Conservation (phyloP, 1,140 invertebrate genomes). For the Heliconius hewitsoni region DNA sequence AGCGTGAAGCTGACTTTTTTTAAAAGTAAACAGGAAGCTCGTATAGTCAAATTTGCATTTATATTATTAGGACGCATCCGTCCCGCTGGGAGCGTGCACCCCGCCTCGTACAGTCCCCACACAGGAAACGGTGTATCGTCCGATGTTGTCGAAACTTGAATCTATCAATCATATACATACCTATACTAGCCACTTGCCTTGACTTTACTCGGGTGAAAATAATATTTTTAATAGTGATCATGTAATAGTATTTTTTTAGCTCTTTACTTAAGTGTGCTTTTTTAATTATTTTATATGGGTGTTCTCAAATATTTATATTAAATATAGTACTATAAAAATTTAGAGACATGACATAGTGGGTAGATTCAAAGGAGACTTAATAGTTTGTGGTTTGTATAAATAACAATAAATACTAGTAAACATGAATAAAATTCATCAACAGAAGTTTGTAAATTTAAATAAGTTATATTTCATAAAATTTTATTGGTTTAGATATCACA, state of each 20-base stretch:
- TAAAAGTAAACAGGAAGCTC: constrained; percentile 56
- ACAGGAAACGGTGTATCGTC: constrained; percentile 37
- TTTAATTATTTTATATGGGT: no score
- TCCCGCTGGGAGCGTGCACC: constrained; percentile 34
- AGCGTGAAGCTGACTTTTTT: no score
- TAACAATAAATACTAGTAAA: background rate
- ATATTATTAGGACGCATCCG: constrained; percentile 74
- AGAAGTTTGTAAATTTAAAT: no score
- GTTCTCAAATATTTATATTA: no score
- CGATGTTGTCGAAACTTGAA: constrained; percentile 30
- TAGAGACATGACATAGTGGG: no score
- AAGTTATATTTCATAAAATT: no score
- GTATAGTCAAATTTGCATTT: constrained; percentile 76
- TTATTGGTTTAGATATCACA: background rate
- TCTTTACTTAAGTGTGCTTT: no score
- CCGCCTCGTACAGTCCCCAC: constrained; percentile 27
- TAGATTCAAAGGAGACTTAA: no score
- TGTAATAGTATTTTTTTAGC: no score
- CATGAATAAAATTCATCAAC: no score
- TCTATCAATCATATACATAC: constrained; percentile 24
- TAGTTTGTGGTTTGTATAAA: background rate
- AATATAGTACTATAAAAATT: no score
- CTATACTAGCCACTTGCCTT: background rate
- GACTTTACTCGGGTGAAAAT: background rate
- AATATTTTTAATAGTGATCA: background rate